These are phyloP conservation scores for Chionomys nivalis DNA, from an alignment of 2,113 vertebrate genomes.

Conservation along the genomic window DNA sequence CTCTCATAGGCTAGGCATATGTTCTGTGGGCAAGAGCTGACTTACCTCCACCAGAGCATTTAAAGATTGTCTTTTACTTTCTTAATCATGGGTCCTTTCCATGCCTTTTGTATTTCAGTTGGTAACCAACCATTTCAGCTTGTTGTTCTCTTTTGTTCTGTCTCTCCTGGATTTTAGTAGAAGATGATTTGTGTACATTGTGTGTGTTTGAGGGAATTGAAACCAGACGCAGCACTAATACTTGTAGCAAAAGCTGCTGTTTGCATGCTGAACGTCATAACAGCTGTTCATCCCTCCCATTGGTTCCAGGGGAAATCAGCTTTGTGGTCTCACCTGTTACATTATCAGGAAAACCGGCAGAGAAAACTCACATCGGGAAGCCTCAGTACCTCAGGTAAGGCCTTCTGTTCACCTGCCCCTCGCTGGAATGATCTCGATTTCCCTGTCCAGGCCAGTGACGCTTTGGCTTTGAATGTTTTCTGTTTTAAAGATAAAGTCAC, in stretches of 20 bases:
- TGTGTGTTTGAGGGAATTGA: background rate
- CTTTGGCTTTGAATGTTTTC: conserved; percentile 32
- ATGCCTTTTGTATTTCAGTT: background rate
- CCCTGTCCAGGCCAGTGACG: background rate
- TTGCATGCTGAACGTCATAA: conserved; percentile 22
- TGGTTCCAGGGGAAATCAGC: conserved; percentile 95
- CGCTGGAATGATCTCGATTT: background rate
- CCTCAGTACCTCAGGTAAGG: conserved; percentile 92
- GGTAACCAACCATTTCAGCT: background rate
- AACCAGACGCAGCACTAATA: background rate
- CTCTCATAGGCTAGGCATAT: background rate
- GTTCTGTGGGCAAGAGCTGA: background rate
- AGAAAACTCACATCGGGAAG: conserved; percentile 92
- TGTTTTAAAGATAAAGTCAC: background rate
- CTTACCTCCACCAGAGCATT: background rate
- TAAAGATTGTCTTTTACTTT: conserved; percentile 29
- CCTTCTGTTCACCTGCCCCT: background rate
- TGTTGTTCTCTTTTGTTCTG: conserved; percentile 25
- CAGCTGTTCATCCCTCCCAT: background rate
- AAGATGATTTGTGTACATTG: background rate
- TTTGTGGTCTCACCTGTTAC: conserved; percentile 97
- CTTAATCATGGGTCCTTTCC: background rate
- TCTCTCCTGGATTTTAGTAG: conserved; percentile 40
- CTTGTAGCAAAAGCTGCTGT: conserved; percentile 40
- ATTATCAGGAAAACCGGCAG: conserved; percentile 97